Percentiles rank a stretch among this genome's conserved stretches.
phyloP scores from a whole-genome alignment of 2,888 invertebrate species.

The Agrochola lychnidis region DNA sequence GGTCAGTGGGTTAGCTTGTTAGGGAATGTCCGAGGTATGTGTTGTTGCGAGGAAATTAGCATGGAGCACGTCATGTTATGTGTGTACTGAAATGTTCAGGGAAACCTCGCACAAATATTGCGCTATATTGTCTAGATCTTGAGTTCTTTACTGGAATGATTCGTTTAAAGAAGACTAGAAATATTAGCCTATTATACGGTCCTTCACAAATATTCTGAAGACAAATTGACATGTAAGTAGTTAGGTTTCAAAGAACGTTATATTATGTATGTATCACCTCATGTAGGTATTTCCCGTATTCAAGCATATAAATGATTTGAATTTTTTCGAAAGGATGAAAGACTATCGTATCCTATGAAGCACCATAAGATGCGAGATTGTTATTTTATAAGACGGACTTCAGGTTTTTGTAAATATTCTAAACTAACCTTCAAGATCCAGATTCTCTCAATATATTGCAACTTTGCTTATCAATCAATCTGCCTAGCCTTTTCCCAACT shows the following conservation, averaged over 20 bases:
- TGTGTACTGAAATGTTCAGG: not conserved
- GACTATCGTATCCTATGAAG: not conserved
- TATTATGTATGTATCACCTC: not conserved
- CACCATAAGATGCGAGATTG: too few species aligned
- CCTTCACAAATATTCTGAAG: not conserved
- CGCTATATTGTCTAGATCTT: too few species aligned
- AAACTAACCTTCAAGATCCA: not conserved
- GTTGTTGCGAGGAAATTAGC: slow-evolving; percentile 37
- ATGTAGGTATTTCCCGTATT: not conserved
- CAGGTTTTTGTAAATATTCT: not conserved
- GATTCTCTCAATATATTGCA: not conserved
- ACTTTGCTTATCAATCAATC: too few species aligned
- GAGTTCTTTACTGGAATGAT: not conserved
- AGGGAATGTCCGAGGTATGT: slow-evolving; percentile 27
- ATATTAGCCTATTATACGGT: not conserved
- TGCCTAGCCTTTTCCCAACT: too few species aligned
- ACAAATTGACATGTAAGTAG: not conserved
- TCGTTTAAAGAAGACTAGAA: not conserved
- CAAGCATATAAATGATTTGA: not conserved
- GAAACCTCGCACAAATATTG: not conserved
- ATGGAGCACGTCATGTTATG: slow-evolving; percentile 3
- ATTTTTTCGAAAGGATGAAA: not conserved
- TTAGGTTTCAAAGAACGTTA: not conserved
- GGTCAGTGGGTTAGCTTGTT: slow-evolving; percentile 43
- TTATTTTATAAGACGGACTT: not conserved